Conservation (phyloP, 2,797 vertebrate genomes). For the Microctenopoma stevenorrisi region DNA sequence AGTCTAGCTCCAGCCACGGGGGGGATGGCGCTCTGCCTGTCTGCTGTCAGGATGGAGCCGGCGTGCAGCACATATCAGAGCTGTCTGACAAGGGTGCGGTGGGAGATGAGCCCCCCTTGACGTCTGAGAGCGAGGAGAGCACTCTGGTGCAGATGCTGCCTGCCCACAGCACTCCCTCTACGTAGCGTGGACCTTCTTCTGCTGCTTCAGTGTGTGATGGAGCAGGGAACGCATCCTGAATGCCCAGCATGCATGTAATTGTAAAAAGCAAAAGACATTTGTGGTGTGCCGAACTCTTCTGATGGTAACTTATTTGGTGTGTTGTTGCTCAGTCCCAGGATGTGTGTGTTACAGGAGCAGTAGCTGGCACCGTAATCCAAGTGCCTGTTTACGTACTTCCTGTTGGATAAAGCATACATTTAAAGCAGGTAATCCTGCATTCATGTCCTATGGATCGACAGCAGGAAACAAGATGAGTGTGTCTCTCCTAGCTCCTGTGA, state of each 20-base stretch:
- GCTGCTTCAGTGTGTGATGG: background rate
- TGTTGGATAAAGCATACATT: conserved; percentile 12
- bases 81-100: conserved; percentile 61
- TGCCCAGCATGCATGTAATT: background rate
- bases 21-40: background rate
- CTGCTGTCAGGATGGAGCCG: conserved; percentile 61
- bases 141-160: conserved; percentile 72
- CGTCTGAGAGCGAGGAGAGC: conserved; percentile 24
- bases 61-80: conserved; percentile 48
- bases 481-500: conserved; percentile 27
- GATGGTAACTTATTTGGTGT: conserved; percentile 3
- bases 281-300: conserved; percentile 11
- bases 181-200: conserved; percentile 8
- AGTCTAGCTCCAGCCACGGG: conserved; percentile 81
- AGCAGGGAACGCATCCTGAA: background rate
- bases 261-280: background rate
- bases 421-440: conserved; percentile 17
- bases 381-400: conserved; percentile 40
- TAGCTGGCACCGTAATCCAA: conserved; percentile 36
- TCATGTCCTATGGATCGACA: conserved; percentile 1
- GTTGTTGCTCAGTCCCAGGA: conserved; percentile 22
- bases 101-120: conserved; percentile 46
- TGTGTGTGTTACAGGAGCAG: conserved; percentile 1
- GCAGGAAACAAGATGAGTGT: conserved; percentile 11
- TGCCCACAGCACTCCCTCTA: conserved; percentile 21